A percentile compares a stretch with the other conserved stretches of the same genome.
phyloP scores from a whole-genome alignment of 2,888 invertebrate genomes.

The Ochropleura leucogaster region DNA sequence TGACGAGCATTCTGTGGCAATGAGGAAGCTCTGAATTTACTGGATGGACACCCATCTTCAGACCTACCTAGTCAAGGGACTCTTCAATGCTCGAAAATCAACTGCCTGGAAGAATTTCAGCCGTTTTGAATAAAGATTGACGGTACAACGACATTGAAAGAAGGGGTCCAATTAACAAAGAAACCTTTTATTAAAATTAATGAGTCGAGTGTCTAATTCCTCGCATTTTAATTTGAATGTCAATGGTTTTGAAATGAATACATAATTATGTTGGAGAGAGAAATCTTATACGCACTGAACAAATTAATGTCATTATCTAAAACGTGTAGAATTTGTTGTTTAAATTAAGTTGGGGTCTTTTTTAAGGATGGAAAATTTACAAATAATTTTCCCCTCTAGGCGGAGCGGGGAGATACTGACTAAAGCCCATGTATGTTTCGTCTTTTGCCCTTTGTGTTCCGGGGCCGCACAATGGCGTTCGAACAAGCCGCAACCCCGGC shows the following conservation, averaged over 20 bases:
- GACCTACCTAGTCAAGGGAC: neutral
- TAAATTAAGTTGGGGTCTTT: too few species aligned
- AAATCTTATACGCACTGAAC: neutral
- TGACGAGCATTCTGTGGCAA: neutral
- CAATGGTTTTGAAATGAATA: constrained; percentile 7
- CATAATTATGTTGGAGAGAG: neutral
- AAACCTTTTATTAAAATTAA: constrained; percentile 35
- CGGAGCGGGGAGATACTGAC: too few species aligned
- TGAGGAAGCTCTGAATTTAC: neutral
- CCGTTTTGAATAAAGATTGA: neutral
- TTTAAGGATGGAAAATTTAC: too few species aligned
- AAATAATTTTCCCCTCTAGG: too few species aligned
- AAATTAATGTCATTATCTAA: neutral
- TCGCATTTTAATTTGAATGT: constrained; percentile 32
- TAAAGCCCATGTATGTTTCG: too few species aligned
- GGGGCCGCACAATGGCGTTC: too few species aligned
- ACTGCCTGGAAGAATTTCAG: neutral
- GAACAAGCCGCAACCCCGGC: too few species aligned
- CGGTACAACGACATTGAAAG: neutral
- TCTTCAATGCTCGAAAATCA: neutral
- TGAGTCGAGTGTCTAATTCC: constrained; percentile 40
- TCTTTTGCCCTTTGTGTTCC: too few species aligned
- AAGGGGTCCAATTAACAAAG: constrained; percentile 26
- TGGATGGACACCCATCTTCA: neutral
- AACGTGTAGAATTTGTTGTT: neutral